Percentiles rank a stretch among this genome's conserved stretches.
phyloP scores from a whole-genome alignment of 2,797 vertebrate species.

The Mycteria americana region DNA sequence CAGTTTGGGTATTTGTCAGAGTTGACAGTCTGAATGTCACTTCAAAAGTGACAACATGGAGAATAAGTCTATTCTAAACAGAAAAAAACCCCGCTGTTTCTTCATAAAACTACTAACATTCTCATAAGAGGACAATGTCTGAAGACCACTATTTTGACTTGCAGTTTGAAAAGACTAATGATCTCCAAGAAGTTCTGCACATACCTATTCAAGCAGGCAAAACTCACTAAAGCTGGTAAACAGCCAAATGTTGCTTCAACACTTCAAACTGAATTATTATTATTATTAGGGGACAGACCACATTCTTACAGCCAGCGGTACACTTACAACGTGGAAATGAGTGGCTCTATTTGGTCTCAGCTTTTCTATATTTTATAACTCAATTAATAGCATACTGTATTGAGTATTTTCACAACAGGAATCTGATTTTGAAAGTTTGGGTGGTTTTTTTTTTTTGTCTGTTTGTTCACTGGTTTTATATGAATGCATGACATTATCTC shows the following conservation, averaged over 20 bases:
- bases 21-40: not conserved
- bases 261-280: not conserved
- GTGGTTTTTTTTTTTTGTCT: rapidly evolving
- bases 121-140: not conserved
- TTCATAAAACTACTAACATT: not conserved
- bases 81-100: not conserved
- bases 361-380: not conserved
- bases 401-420: not conserved
- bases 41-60: not conserved
- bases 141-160: not conserved
- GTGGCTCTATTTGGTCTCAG: not conserved
- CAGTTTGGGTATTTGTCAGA: not conserved
- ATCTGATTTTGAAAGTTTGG: not conserved
- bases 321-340: rapidly evolving
- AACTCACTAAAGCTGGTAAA: not conserved
- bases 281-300: not conserved
- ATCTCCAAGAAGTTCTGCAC: not conserved
- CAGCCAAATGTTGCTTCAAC: not conserved
- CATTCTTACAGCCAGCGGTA: not conserved
- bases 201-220: not conserved
- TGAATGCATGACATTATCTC: not conserved
- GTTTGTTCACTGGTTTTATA: not conserved
- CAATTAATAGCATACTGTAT: not conserved
- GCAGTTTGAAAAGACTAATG: not conserved
- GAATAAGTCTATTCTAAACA: not conserved